A percentile compares a stretch with the other conserved stretches of the same genome.
phyloP scores from a whole-genome alignment of 1,140 invertebrate species.

The Zaprionus taronus region DNA sequence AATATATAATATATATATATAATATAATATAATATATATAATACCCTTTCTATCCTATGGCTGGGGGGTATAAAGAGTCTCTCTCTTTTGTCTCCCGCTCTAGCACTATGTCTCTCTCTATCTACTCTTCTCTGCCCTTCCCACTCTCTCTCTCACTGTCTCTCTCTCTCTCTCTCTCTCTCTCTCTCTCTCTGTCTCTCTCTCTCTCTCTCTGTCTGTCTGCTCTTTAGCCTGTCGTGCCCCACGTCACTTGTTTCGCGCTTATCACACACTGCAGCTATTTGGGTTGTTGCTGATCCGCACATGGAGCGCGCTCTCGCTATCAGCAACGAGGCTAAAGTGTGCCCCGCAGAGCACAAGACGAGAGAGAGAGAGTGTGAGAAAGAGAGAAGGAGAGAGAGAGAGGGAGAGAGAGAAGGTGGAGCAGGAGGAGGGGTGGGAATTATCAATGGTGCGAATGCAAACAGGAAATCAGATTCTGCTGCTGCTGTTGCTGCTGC shows the following conservation, averaged over 20 bases:
- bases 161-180: not conserved
- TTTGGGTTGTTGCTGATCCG: constrained; percentile 36
- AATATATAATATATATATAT: no score
- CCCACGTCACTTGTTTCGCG: not conserved
- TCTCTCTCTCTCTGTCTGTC: not conserved
- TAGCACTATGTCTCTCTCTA: no score
- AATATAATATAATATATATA: no score
- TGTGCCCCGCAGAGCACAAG: not conserved
- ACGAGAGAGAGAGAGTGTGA: not conserved
- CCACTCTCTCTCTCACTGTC: not conserved
- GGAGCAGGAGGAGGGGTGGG: not conserved
- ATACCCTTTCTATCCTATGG: no score
- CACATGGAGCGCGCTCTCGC: not conserved
- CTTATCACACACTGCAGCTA: constrained; percentile 23
- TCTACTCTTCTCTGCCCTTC: no score
- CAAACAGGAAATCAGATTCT: constrained; percentile 70
- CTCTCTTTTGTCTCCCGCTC: no score
- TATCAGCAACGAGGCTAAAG: constrained; percentile 14
- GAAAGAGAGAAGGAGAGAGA: not conserved
- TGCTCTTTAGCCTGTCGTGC: not conserved
- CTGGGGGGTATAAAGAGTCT: no score
- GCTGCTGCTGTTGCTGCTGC: constrained; percentile 37
- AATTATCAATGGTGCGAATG: constrained; percentile 50
- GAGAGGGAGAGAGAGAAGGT: not conserved
- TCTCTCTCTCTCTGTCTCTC: not conserved